Evolutionary conservation across 2,113 vertebrate species (phyloP).

Genomic region (Eulacestoma nigropectus): DNA sequence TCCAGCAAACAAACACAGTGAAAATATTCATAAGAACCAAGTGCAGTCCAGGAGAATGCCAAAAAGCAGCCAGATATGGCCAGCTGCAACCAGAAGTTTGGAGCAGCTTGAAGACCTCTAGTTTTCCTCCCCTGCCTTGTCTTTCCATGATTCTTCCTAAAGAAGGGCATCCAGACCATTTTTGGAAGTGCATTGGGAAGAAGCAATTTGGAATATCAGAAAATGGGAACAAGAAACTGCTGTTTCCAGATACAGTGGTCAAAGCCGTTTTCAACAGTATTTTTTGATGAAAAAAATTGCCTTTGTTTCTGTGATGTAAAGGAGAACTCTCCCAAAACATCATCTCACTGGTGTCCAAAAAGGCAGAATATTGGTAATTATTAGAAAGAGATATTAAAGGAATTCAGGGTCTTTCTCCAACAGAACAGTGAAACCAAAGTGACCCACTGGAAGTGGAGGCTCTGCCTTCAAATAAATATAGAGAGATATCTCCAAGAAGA

Average conservation of each 20-base stretch:
- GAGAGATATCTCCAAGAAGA: neutral
- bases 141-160: neutral
- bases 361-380: neutral
- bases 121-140: neutral
- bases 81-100: neutral
- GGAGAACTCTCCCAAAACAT: neutral
- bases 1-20: rapidly evolving
- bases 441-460: neutral
- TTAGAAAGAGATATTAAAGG: neutral
- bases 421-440: neutral
- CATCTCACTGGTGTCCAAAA: neutral
- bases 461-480: neutral
- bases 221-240: neutral
- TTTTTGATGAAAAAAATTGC: neutral
- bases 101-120: neutral
- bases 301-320: neutral
- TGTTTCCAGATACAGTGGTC: neutral
- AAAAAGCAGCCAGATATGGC: neutral
- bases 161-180: neutral
- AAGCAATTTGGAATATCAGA: neutral
- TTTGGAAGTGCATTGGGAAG: neutral
- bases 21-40: neutral
- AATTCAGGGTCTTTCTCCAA: neutral
- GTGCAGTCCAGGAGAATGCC: neutral
- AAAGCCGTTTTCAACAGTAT: neutral